These are phyloP conservation scores for Altica lythri DNA, from an alignment of 2,888 invertebrate species.

Conservation along the genomic window DNA sequence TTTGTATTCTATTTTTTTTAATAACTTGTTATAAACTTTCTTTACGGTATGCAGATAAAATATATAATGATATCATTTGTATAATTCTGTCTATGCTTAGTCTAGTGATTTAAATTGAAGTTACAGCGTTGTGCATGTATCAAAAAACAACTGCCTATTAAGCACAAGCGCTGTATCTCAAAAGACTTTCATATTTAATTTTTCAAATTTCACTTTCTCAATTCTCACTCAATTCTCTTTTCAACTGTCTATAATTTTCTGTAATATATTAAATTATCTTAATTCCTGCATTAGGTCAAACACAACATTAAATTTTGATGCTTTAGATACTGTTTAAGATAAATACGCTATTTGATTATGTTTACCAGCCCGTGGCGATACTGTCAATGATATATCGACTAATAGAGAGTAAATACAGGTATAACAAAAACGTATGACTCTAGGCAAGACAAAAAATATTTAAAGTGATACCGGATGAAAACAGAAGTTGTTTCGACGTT, in stretches of 20 bases:
- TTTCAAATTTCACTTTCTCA: constrained; percentile 29
- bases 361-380: constrained; percentile 17
- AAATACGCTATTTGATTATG: constrained; percentile 25
- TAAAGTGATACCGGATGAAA: constrained; percentile 19
- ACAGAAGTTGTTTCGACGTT: constrained; percentile 8
- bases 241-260: constrained; percentile 29
- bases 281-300: constrained; percentile 28
- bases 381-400: constrained; percentile 16
- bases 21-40: too few species aligned
- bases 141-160: too few species aligned
- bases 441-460: constrained; percentile 10
- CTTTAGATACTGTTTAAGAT: constrained; percentile 28
- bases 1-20: too few species aligned
- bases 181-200: constrained; percentile 22
- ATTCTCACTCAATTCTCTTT: constrained; percentile 18
- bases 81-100: too few species aligned
- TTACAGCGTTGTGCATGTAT: too few species aligned
- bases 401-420: constrained; percentile 20
- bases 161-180: too few species aligned
- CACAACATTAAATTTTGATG: constrained; percentile 29
- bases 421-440: constrained; percentile 19
- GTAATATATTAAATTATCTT: constrained; percentile 31
- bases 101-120: too few species aligned
- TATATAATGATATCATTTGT: too few species aligned
- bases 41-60: too few species aligned